Base-by-base conservation (phyloP, 2,797 vertebrate species). In the Chaenodraco wilsoni region DNA sequence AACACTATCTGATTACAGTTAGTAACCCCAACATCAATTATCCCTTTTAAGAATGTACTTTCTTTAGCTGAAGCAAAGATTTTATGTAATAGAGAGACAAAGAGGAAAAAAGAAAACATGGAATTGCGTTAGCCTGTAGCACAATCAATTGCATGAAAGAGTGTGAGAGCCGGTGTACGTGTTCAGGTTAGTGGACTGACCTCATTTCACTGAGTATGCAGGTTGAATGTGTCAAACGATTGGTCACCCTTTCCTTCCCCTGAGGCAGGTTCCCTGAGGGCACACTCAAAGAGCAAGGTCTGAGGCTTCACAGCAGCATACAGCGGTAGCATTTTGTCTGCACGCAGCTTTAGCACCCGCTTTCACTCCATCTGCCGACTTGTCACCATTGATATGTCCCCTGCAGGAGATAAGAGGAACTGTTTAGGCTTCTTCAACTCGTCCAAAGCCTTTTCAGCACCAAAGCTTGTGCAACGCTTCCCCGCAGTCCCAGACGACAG, bases 211-310 rank as follows among this genome's bases (percentile, higher is more conserved):
- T 9, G 66, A 69, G 45, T 16, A 46, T 56, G 79, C 65, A 63
- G 56, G 69, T 55, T 75, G 81, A 78, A 59, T 4, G 11, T 77
- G 78, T 82, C 54, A 85, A 78, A 72, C 57, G 69, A 78, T 59
- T 59, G 74, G 69, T 76, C 59, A 44, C 54, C 70, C 15, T 13
- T 69, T 55, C 59, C 64, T 61, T 50, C 33, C 56, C 65, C 37
- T n/a, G 31, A 56, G 70, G 74, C 64, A 27, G 13, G 31, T 71
- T 71, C 45, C 70, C 55, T 65, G 64, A 58, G 40, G 46, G 48
- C 44, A 8, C 19, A 17, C 50, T 70, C 62, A 46, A 69, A 58
- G 64, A 23, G 63, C 1, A 31, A 63, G 56, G 40, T 65, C 50
- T 44, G 49, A 67, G 48, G 50, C 62, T 37, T 76, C 72, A 4